Conservation (phyloP, 2,797 vertebrate species). For the Aldrovandia affinis region DNA sequence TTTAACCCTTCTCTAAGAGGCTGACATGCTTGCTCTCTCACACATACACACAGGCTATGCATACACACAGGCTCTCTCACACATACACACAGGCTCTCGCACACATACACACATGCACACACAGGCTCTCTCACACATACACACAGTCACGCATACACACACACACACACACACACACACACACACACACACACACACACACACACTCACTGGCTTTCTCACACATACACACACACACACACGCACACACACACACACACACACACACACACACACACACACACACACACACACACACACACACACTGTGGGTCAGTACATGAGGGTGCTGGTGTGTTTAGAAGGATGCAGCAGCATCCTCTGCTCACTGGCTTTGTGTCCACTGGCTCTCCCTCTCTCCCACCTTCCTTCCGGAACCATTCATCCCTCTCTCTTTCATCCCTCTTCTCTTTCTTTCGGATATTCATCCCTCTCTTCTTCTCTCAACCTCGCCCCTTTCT, state of each 20-base stretch:
- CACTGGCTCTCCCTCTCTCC: constrained; percentile 46
- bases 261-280: no score
- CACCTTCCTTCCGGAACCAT: constrained; percentile 44
- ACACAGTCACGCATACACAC: constrained; percentile 22
- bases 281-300: no score
- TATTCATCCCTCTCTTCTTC: constrained; percentile 50
- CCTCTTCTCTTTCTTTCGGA: constrained; percentile 53
- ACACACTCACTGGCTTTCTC: constrained; percentile 27
- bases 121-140: background rate
- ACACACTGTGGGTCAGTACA: background rate
- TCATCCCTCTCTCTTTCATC: constrained; percentile 51
- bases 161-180: constrained; percentile 21
- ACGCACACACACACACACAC: constrained; percentile 29
- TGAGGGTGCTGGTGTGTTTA: constrained; percentile 20
- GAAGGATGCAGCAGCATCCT: no score
- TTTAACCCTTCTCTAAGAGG: no score
- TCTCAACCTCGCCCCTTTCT: constrained; percentile 37
- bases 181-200: constrained; percentile 23
- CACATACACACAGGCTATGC: constrained; percentile 16
- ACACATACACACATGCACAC: constrained; percentile 22
- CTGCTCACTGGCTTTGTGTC: constrained; percentile 45
- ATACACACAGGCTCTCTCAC: constrained; percentile 15
- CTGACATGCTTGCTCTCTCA: no score
- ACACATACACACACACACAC: constrained; percentile 39
- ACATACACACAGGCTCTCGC: constrained; percentile 9